Conservation (phyloP, 2,113 vertebrate genomes). For the Ia io region DNA sequence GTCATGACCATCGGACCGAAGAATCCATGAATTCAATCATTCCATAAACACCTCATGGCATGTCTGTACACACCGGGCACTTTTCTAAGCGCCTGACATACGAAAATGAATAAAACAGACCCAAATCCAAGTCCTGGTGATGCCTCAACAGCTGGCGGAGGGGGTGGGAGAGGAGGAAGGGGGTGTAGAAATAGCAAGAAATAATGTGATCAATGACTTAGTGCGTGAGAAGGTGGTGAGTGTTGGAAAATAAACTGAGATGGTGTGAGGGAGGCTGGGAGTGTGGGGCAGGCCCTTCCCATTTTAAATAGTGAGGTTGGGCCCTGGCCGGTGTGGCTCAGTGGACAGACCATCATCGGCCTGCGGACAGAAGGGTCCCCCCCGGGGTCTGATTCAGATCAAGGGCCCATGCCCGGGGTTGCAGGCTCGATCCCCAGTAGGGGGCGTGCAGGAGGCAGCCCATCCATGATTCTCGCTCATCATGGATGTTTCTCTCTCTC, state of each 20-base stretch:
- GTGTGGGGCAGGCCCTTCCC: not conserved
- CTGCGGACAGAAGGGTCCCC: no score
- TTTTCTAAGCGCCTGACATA: not conserved
- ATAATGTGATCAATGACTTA: not conserved
- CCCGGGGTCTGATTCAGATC: no score
- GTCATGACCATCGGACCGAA: not conserved
- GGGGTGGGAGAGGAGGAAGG: accelerated
- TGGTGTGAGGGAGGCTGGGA: accelerated
- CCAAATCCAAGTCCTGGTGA: not conserved
- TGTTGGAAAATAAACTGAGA: not conserved
- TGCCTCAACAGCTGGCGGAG: not conserved
- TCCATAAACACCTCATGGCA: not conserved
- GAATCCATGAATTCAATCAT: not conserved
- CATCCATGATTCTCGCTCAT: no score
- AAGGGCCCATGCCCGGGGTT: no score
- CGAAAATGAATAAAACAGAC: not conserved
- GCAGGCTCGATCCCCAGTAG: no score
- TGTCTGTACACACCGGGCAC: not conserved
- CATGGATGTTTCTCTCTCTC: no score
- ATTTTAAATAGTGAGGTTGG: no score
- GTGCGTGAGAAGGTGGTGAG: not conserved
- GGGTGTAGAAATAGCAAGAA: not conserved
- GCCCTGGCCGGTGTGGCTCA: no score
- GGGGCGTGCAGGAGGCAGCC: no score
- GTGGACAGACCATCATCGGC: no score